phyloP scores from a whole-genome alignment of 2,113 vertebrate species.

The Oryzias curvinotus region DNA sequence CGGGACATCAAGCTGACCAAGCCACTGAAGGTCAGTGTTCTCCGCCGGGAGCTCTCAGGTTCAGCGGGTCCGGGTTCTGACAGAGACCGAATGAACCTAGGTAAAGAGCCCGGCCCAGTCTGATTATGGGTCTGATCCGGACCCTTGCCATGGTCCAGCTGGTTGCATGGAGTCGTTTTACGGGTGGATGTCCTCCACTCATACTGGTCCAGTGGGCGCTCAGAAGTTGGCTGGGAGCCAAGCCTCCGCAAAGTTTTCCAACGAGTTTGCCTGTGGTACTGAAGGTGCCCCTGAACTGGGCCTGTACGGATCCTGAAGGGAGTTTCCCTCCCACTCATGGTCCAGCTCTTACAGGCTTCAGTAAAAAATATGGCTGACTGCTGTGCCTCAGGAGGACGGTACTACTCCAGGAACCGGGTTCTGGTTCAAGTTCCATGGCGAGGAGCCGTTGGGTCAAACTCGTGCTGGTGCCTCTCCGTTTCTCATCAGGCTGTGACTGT shows the following conservation, averaged over 20 bases:
- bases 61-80: slow-evolving; percentile 50
- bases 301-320: not conserved
- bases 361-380: not conserved
- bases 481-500: slow-evolving; percentile 26
- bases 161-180: slow-evolving; percentile 1
- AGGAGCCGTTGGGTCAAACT: not conserved
- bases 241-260: slow-evolving; percentile 40
- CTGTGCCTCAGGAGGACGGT: slow-evolving; percentile 4
- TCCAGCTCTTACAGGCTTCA: not conserved
- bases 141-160: not conserved
- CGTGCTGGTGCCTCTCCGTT: slow-evolving; percentile 13
- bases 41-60: not conserved
- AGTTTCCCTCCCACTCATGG: slow-evolving; percentile 51
- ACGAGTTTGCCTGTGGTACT: slow-evolving; percentile 24
- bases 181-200: slow-evolving; percentile 37
- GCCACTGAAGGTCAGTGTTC: slow-evolving; percentile 7
- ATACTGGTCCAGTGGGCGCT: slow-evolving; percentile 46
- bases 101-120: slow-evolving; percentile 3
- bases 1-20: slow-evolving; percentile 57
- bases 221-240: slow-evolving; percentile 4
- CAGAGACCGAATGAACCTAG: slow-evolving; percentile 49
- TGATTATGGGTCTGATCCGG: not conserved
- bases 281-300: slow-evolving; percentile 1
- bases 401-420: not conserved
- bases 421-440: not conserved